These are phyloP conservation scores for Drosophila nigromelanica DNA, from an alignment of 1,140 invertebrate species.

Conservation along the genomic window DNA sequence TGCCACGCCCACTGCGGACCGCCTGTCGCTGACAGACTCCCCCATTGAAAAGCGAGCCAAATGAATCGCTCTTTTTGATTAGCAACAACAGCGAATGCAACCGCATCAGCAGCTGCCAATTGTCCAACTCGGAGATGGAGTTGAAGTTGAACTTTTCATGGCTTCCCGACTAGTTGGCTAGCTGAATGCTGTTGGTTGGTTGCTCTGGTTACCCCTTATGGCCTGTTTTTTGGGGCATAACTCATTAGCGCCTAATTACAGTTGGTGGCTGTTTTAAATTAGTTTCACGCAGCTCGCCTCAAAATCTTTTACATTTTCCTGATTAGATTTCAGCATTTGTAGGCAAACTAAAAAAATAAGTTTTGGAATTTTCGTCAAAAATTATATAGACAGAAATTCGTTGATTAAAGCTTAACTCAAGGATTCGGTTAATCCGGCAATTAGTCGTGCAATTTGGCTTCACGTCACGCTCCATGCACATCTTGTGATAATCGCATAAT, in stretches of 20 bases:
- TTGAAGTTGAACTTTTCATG: conserved; percentile 6
- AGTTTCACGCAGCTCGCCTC: conserved; percentile 32
- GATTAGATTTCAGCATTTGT: conserved; percentile 40
- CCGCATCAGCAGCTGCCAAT: background rate
- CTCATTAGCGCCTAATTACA: conserved; percentile 68
- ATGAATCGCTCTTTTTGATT: conserved; percentile 81
- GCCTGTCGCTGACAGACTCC: conserved; percentile 47
- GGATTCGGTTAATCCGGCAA: conserved; percentile 23
- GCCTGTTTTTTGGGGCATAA: conserved; percentile 46
- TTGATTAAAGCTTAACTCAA: background rate
- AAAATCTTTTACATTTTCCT: conserved; percentile 41
- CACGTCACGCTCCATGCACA: conserved; percentile 22
- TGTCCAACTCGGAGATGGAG: background rate
- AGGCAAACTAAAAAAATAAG: no score
- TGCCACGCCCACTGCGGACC: conserved; percentile 43
- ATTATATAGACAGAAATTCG: background rate
- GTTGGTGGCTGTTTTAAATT: conserved; percentile 57
- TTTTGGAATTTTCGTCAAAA: no score
- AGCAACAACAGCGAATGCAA: conserved; percentile 51
- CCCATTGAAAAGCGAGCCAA: conserved; percentile 25
- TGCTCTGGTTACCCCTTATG: conserved; percentile 37
- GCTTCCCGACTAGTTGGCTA: background rate
- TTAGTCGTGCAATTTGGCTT: conserved; percentile 29
- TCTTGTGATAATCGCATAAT: conserved; percentile 31
- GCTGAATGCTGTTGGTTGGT: background rate